Base-by-base conservation (phyloP, 1,140 invertebrate genomes). In the Oedothorax gibbosus region DNA sequence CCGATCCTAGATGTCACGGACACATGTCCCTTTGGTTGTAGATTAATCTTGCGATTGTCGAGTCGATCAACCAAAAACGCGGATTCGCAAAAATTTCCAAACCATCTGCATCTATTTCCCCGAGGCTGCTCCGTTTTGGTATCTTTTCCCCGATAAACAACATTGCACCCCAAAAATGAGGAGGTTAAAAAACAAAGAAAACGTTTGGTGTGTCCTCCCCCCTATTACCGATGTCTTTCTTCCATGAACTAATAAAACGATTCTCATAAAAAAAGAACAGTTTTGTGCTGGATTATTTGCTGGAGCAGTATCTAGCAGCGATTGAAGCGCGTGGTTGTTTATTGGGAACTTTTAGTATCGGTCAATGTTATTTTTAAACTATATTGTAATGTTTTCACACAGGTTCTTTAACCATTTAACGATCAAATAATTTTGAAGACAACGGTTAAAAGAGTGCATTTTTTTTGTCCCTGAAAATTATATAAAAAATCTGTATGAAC, bases 11-110 rank as follows among this genome's bases (percentile, higher is more conserved):
- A 66, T 84, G 81, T 84, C 81, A 76, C 49, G 60, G 3, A 49
- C 81, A 84, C 54, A 54, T 84, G 81, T 65, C 73, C 50, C 53
- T 73, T 64, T 64, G 56, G 72, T 35, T 35, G 35, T 35, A 35
- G 69, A 84, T 84, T 84, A 84, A 84, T 84, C 81, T 84, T 15
- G 62, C 72, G 76, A 84, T 75, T 73, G 35, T 50, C 57, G 62
- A 76, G 20, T 84, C 81, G 81, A 84, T 84, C 81, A 84, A 76
- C 81, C 72, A 84, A 84, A 84, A 84, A 76, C 77, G 18, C 7
- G 62, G 81, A 84, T 84, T 84, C 81, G 35, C 81, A 84, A 84
- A 82, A 84, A 84, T 84, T 76, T 84, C 81, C 81, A 84, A 84
- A 84, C 69, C 81, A 84, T 60, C 71, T 84, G 81, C 21, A 35